These are phyloP conservation scores for Conus ventricosus DNA, from an alignment of 1,140 invertebrate genomes.

Conservation along the genomic window DNA sequence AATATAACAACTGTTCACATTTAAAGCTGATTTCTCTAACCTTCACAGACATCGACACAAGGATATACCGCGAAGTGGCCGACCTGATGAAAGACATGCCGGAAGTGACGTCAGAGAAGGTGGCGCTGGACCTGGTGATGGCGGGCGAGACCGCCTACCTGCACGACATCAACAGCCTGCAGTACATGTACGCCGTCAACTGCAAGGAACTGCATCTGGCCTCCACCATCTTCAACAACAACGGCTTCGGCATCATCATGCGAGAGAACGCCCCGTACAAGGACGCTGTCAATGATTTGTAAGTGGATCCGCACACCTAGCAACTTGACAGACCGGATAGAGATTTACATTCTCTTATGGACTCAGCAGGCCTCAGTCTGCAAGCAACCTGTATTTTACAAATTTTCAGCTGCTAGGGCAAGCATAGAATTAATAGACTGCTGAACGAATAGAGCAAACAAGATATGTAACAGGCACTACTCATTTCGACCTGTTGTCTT, in stretches of 20 bases:
- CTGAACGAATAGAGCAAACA: too few relatives aligned
- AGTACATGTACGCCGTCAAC: conserved; percentile 51
- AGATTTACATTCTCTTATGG: neutral
- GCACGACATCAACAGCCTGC: conserved; percentile 43
- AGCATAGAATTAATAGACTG: too few relatives aligned
- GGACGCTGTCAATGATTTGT: conserved; percentile 55
- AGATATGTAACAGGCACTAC: too few relatives aligned
- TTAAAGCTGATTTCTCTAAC: neutral
- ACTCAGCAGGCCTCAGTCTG: neutral
- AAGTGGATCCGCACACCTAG: conserved; percentile 14
- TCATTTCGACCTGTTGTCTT: too few relatives aligned
- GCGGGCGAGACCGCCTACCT: neutral
- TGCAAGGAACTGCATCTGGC: conserved; percentile 54
- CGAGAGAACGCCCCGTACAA: conserved; percentile 54
- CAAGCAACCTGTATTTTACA: neutral
- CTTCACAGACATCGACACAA: neutral
- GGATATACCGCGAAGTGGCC: neutral
- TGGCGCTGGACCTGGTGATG: neutral
- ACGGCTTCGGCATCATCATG: conserved; percentile 57
- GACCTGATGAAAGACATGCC: neutral
- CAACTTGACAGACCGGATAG: neutral
- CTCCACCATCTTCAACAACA: conserved; percentile 58
- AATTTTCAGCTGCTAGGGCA: too few relatives aligned
- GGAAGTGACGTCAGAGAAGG: conserved; percentile 17
- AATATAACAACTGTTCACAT: neutral